Evolutionary conservation across 2,888 invertebrate species (phyloP).

Genomic region (Leucoma salicis): DNA sequence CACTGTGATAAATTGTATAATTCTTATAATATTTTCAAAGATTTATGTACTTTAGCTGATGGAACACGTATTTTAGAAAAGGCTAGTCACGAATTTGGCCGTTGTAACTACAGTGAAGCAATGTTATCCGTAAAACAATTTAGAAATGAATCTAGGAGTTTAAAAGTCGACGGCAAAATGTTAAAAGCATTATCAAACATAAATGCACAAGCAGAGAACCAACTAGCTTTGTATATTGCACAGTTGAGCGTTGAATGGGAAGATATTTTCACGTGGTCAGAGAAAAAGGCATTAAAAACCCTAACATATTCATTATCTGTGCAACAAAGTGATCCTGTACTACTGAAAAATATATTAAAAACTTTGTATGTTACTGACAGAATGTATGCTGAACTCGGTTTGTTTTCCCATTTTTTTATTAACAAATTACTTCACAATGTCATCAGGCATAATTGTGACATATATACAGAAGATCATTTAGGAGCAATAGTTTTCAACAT

Average conservation of each 20-base stretch:
- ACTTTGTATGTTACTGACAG: slow-evolving; percentile 63
- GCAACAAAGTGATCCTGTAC: slow-evolving; percentile 64
- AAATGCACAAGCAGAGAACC: slow-evolving; percentile 61
- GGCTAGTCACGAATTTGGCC: slow-evolving; percentile 63
- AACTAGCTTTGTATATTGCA: slow-evolving; percentile 62
- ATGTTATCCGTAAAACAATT: slow-evolving; percentile 54
- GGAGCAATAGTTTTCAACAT: slow-evolving; percentile 72
- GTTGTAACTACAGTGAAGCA: slow-evolving; percentile 62
- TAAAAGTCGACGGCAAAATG: slow-evolving; percentile 60
- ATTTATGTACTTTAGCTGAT: slow-evolving; percentile 55
- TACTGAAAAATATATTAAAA: slow-evolving; percentile 65
- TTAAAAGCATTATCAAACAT: slow-evolving; percentile 54
- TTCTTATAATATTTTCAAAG: slow-evolving; percentile 45
- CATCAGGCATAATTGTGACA: slow-evolving; percentile 69
- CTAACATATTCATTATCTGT: slow-evolving; percentile 65
- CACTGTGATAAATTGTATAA: slow-evolving; percentile 48
- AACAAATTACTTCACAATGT: slow-evolving; percentile 64
- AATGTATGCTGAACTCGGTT: slow-evolving; percentile 64
- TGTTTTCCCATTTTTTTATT: slow-evolving; percentile 72
- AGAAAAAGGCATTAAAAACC: slow-evolving; percentile 56
- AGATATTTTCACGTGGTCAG: slow-evolving; percentile 68
- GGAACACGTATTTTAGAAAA: slow-evolving; percentile 56
- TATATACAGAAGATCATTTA: slow-evolving; percentile 67
- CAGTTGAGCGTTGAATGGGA: slow-evolving; percentile 74
- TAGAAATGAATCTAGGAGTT: slow-evolving; percentile 41